Base-by-base conservation (phyloP, 1,140 invertebrate species). In the Teleogryllus occipitalis region DNA sequence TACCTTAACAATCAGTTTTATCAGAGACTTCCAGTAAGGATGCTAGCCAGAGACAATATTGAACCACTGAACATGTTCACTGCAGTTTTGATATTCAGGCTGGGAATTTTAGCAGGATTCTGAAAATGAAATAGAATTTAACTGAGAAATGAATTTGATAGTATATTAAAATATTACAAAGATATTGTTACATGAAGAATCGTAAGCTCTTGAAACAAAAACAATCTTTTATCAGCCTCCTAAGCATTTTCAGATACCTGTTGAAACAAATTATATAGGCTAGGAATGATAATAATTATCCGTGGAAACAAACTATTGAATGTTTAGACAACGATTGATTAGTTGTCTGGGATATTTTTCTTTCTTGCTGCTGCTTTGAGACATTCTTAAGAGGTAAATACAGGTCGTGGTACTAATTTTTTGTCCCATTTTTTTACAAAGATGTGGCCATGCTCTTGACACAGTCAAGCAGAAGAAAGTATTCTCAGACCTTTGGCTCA, bases 31-130 rank as follows among this genome's bases (percentile, higher is more conserved):
- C 54, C 54, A 65, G 54, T 65, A 65, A 65, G 54, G 54, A 65
- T 65, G 54, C 54, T 65, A 65, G 54, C 54, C 10, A 65, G 54
- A 65, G 54, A 65, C 54, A 65, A 65, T 65, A 65, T 65, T 65
- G 54, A 65, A 65, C 54, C 54, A 65, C 54, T 65, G 54, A 65
- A 65, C 54, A 65, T 65, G 54, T 65, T 65, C 54, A 65, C 54
- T 65, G 54, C 54, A 65, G 27, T 39, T 39, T 65, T 65, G 54
- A 65, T 39, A 39, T 14, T 65, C 10, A 65, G 54, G 54, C 18
- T 14, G 54, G 18, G 54, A 18, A 65, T 65, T 65, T 14, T 18
- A 10, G 18, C 10, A 65, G 54, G 54, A 14, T 65, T 65, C 54
- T 65, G 54, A 65, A 65, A 65, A 65, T 65, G 18, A 18, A 65